phyloP scores from a whole-genome alignment of 1,140 invertebrate species.

The Phortica variegata region DNA sequence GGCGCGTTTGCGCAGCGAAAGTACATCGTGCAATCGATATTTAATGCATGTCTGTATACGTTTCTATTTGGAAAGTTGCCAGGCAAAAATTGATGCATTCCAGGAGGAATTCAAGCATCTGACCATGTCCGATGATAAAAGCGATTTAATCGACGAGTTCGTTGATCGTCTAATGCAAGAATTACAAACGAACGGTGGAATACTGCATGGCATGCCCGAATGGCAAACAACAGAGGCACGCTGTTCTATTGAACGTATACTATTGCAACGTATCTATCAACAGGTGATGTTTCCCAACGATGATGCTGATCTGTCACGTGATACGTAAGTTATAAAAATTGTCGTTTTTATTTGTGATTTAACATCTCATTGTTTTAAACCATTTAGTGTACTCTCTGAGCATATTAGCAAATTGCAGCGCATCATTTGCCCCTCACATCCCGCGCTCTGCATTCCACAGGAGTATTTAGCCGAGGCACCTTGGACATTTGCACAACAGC shows the following conservation, averaged over 20 bases:
- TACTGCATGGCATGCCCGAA: constrained; percentile 64
- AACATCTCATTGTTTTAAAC: background rate
- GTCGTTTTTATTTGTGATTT: background rate
- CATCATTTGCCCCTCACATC: constrained; percentile 79
- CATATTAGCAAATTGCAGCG: constrained; percentile 84
- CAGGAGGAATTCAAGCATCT: constrained; percentile 74
- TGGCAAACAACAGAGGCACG: constrained; percentile 70
- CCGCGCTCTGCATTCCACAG: constrained; percentile 79
- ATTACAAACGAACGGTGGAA: constrained; percentile 25
- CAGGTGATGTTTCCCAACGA: constrained; percentile 96
- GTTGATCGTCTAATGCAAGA: constrained; percentile 56
- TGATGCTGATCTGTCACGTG: constrained; percentile 89
- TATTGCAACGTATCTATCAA: constrained; percentile 88
- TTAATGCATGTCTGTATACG: constrained; percentile 78
- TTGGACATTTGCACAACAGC: constrained; percentile 95
- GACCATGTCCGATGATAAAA: constrained; percentile 80
- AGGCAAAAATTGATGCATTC: constrained; percentile 68
- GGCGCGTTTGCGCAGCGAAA: constrained; percentile 69
- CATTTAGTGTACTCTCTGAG: constrained; percentile 75
- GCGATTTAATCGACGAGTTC: constrained; percentile 71
- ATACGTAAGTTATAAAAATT: constrained; percentile 69
- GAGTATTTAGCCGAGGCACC: constrained; percentile 88
- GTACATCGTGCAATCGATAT: constrained; percentile 73
- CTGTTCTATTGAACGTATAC: constrained; percentile 75
- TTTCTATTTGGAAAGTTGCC: constrained; percentile 75